Conservation (phyloP, 23 tunicate genomes). For the Clavelina lepadiformis region DNA sequence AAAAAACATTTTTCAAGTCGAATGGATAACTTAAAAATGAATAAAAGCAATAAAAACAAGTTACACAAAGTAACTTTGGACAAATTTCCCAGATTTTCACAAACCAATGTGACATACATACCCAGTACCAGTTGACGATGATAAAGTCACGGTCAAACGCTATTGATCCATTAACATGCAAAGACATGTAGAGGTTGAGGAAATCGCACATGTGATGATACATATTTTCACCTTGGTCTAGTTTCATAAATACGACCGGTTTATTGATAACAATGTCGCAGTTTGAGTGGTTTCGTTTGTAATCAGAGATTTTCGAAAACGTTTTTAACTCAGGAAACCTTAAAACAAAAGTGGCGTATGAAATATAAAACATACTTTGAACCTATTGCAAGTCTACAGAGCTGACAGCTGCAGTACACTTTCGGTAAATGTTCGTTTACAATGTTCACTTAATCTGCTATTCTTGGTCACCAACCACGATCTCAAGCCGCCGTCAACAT, state of each 20-base stretch:
- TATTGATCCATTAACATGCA: conserved; percentile 51
- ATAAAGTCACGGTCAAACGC: conserved; percentile 48
- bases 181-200: conserved; percentile 65
- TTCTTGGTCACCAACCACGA: conserved; percentile 43
- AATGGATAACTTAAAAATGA: too few relatives aligned
- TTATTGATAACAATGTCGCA: conserved; percentile 64
- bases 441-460: not conserved
- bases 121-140: conserved; percentile 83
- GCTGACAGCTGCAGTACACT: too few relatives aligned
- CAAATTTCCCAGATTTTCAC: too few relatives aligned
- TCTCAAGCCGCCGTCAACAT: conserved; percentile 28
- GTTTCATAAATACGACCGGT: conserved; percentile 70
- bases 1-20: too few relatives aligned
- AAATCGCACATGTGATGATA: conserved; percentile 85
- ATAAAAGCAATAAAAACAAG: too few relatives aligned
- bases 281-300: not conserved
- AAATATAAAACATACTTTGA: too few relatives aligned
- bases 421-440: not conserved
- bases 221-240: conserved; percentile 78
- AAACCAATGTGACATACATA: conserved; percentile 7
- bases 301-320: conserved; percentile 19
- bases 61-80: too few relatives aligned
- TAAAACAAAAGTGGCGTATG: too few relatives aligned
- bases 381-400: too few relatives aligned
- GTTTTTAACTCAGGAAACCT: conserved; percentile 41